These are phyloP conservation scores for Schizaphis graminum DNA, from an alignment of 2,888 invertebrate genomes.

Conservation along the genomic window DNA sequence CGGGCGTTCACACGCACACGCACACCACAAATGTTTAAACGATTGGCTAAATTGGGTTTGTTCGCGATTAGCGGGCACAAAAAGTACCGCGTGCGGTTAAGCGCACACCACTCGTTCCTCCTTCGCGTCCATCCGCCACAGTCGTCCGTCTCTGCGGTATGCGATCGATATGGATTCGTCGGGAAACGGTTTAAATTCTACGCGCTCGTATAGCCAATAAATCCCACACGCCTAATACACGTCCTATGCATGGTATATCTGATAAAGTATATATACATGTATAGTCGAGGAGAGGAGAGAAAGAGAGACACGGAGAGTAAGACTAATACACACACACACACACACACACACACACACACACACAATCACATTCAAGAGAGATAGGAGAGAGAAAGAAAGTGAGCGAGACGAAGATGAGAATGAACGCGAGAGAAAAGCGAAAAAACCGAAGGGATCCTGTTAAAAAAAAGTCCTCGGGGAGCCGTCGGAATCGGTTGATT, in stretches of 20 bases:
- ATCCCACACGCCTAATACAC: slow-evolving; percentile 61
- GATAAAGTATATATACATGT: slow-evolving; percentile 44
- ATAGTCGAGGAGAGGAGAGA: background rate
- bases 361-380: background rate
- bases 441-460: slow-evolving; percentile 64
- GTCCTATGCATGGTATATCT: slow-evolving; percentile 64
- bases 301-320: background rate
- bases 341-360: no score
- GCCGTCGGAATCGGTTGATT: slow-evolving; percentile 66
- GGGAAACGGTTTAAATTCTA: slow-evolving; percentile 59
- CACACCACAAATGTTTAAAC: slow-evolving; percentile 46
- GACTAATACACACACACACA: no score
- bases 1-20: background rate
- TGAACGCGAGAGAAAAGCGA: slow-evolving; percentile 34
- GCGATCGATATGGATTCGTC: slow-evolving; percentile 58
- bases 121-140: background rate
- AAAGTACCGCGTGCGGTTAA: slow-evolving; percentile 42
- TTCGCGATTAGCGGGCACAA: slow-evolving; percentile 53
- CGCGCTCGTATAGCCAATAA: slow-evolving; percentile 57
- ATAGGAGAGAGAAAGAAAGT: background rate
- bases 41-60: slow-evolving; percentile 63
- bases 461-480: slow-evolving; percentile 65
- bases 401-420: background rate
- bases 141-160: background rate
- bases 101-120: background rate